Conservation (phyloP, 2,888 invertebrate genomes). For the Rhopalosiphum nymphaeae region DNA sequence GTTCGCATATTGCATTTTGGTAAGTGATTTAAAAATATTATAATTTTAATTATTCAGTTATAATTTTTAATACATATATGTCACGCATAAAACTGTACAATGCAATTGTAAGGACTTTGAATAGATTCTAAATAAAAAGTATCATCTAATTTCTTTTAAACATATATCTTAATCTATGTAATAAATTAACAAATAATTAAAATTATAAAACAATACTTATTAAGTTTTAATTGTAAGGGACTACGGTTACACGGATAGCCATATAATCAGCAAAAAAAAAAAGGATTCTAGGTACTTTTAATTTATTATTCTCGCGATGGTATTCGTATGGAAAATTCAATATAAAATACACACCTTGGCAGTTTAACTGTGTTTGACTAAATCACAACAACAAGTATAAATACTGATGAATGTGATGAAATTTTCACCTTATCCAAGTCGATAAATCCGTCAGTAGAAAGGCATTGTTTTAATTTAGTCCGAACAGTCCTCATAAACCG, state of each 20-base stretch:
- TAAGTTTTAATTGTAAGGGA: neutral
- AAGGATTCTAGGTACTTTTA: neutral
- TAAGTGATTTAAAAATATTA: neutral
- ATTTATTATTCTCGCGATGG: neutral
- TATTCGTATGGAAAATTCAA: neutral
- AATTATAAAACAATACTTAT: neutral
- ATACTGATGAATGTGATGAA: constrained; percentile 52
- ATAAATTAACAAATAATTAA: neutral
- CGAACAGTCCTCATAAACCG: constrained; percentile 42
- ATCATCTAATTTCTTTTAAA: neutral
- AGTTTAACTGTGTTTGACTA: neutral
- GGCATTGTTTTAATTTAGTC: constrained; percentile 62
- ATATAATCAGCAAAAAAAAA: neutral
- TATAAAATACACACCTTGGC: neutral
- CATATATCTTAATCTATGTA: neutral
- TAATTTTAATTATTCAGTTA: neutral
- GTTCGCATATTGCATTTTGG: neutral
- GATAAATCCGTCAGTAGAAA: constrained; percentile 58
- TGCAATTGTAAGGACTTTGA: neutral
- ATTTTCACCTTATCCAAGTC: constrained; percentile 54
- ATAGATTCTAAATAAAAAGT: neutral
- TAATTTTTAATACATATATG: neutral
- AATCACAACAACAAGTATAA: neutral
- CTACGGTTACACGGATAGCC: neutral
- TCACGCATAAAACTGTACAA: neutral